These are phyloP conservation scores for Hetaerina titia DNA, from an alignment of 2,888 invertebrate genomes.

Conservation along the genomic window DNA sequence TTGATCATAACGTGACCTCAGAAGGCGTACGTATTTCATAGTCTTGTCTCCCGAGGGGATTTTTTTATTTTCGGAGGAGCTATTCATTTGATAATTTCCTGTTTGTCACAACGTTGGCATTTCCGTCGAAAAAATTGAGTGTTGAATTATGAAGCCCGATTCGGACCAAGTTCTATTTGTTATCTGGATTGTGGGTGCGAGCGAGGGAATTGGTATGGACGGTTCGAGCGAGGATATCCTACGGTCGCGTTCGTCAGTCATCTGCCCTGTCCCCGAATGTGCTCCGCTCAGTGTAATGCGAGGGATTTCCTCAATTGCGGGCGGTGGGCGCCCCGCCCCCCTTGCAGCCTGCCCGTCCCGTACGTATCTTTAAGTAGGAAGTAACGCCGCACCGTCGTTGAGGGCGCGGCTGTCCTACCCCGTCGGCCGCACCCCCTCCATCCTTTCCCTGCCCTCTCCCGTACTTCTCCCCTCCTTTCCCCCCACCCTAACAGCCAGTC, in stretches of 20 bases:
- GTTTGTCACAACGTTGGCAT: no score
- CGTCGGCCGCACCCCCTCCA: not conserved
- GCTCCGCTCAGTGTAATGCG: conserved; percentile 39
- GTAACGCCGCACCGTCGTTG: conserved; percentile 12
- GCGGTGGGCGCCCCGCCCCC: not conserved
- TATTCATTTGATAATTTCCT: no score
- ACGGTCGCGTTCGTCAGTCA: not conserved
- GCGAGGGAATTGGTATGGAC: no score
- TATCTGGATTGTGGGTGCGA: no score
- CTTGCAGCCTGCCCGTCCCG: not conserved
- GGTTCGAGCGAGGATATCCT: no score
- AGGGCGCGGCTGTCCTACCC: conserved; percentile 11
- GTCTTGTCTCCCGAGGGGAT: no score
- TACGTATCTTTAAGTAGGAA: conserved; percentile 56
- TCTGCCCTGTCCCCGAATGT: not conserved
- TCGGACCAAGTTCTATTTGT: no score
- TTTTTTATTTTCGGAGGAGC: no score
- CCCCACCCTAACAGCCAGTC: conserved; percentile 69
- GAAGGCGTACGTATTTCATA: no score
- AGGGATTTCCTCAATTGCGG: conserved; percentile 61
- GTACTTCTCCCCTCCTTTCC: conserved; percentile 69
- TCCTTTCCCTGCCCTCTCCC: not conserved
- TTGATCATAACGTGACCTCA: no score
- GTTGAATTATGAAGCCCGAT: no score
- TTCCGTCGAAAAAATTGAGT: no score